Percentiles rank a stretch among this genome's conserved stretches.
These are phyloP conservation scores for Acyrthosiphon pisum DNA, from an alignment of 1,140 invertebrate species.

Conservation along the genomic window DNA sequence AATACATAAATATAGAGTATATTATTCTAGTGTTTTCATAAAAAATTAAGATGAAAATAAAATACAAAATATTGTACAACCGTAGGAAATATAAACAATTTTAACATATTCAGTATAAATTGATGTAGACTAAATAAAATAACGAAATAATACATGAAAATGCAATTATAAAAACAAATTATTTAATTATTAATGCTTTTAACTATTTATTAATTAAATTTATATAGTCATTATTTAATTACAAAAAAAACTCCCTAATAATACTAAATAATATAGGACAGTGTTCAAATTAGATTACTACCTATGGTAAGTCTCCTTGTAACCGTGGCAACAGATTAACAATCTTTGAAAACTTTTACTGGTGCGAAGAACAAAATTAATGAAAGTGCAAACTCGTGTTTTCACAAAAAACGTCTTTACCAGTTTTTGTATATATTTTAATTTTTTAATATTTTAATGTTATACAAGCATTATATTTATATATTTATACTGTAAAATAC, in stretches of 20 bases:
- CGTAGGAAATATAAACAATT: neutral
- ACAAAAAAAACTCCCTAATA: neutral
- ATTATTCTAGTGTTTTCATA: neutral
- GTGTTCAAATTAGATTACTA: conserved; percentile 34
- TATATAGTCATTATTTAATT: neutral
- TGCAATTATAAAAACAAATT: neutral
- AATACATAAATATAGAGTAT: too few species aligned
- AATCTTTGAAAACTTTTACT: conserved; percentile 36
- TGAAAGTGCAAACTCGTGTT: conserved; percentile 45
- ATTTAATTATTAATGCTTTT: neutral
- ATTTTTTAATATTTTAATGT: conserved; percentile 10
- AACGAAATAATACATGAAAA: neutral
- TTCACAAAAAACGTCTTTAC: conserved; percentile 5
- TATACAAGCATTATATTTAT: neutral
- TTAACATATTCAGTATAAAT: neutral
- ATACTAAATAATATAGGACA: conserved; percentile 20
- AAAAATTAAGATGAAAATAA: neutral
- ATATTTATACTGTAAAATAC: neutral
- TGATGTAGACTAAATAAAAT: neutral
- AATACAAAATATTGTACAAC: neutral
- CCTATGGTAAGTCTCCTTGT: conserved; percentile 7
- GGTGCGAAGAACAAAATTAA: conserved; percentile 21
- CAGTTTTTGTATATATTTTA: neutral
- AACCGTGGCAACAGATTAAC: conserved; percentile 8
- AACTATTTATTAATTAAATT: neutral